Evolutionary conservation across 2,888 invertebrate genomes (phyloP), one percentile per base, ranked within the genome.

Genomic region (Panopea generosa): DNA sequence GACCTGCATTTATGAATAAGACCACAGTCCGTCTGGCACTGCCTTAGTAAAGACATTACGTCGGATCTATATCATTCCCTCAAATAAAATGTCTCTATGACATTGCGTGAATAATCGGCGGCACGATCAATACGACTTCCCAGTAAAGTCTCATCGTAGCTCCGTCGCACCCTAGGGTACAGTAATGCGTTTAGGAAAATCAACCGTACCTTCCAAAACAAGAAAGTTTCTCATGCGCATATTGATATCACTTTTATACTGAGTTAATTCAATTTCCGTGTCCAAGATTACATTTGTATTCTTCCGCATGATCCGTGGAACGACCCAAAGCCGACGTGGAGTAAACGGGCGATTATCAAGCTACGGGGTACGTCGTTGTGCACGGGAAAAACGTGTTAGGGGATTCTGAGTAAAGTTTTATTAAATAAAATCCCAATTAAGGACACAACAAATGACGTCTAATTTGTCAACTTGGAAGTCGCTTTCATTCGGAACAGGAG

Each of bases 401-500:
- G 63, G 72, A 77, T 68, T 66, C 56, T 62, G 59, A 47, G 62
- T 68, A 57, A 77, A 80, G 53, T 83, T 85, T 89, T 87, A 89
- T 89, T 87, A 71, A 87, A 89, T 89, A 87, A 87, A 86, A 82
- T 84, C 86, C 86, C 84, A 87, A 88, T 89, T 87, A 88, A 82
- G 81, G 77, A 75, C 75, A 74, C 80, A 73, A 55, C 81, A 69
- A 82, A 77, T 86, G 87, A 86, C 86, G 85, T 83, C 84, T 85
- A 87, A 89, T 89, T 87, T 86, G 86, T 87, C 87, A 87, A 79
- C 72, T 81, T 77, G 71, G 73, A 82, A 81, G 77, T 68, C 68
- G 60, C 68, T 67, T 79, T 75, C 55, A 47, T 55, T 65, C 29
- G 61, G 43, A 56, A 60, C 56, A 62, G 65, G 56, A 50, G 66